Percentiles rank a stretch among this genome's conserved stretches.
phyloP scores from a whole-genome alignment of 2,797 vertebrate genomes.

The Megalops cyprinoides region DNA sequence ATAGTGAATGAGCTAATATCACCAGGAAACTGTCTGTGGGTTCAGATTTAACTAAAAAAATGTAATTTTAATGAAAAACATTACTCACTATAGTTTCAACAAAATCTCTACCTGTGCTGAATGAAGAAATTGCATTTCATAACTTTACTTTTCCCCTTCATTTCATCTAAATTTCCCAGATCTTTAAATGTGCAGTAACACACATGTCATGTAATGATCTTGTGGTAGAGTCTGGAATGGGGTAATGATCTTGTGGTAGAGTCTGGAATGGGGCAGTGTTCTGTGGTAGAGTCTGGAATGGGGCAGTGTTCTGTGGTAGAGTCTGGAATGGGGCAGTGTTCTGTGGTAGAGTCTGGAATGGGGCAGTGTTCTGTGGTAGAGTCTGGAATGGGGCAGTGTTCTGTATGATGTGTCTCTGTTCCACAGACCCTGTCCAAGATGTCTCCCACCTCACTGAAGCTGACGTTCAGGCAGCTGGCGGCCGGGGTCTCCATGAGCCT shows the following conservation, averaged over 20 bases:
- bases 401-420: slow-evolving; percentile 25
- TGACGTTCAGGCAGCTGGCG: slow-evolving; percentile 84
- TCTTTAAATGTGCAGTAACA: too few relatives aligned
- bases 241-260: not conserved
- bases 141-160: not conserved
- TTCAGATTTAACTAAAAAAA: too few relatives aligned
- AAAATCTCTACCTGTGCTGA: slow-evolving; percentile 17
- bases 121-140: not conserved
- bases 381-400: not conserved
- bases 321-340: not conserved
- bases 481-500: slow-evolving; percentile 83
- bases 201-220: too few relatives aligned
- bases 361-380: not conserved
- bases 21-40: too few relatives aligned
- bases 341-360: not conserved
- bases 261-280: not conserved
- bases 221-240: too few relatives aligned
- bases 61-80: too few relatives aligned
- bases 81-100: too few relatives aligned
- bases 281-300: not conserved
- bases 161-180: too few relatives aligned
- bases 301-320: not conserved
- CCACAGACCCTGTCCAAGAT: slow-evolving; percentile 84
- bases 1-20: too few relatives aligned
- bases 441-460: slow-evolving; percentile 94